Percentiles rank a stretch among this genome's conserved stretches.
phyloP scores from a whole-genome alignment of 2,113 vertebrate species.

The Lamprotornis superbus region DNA sequence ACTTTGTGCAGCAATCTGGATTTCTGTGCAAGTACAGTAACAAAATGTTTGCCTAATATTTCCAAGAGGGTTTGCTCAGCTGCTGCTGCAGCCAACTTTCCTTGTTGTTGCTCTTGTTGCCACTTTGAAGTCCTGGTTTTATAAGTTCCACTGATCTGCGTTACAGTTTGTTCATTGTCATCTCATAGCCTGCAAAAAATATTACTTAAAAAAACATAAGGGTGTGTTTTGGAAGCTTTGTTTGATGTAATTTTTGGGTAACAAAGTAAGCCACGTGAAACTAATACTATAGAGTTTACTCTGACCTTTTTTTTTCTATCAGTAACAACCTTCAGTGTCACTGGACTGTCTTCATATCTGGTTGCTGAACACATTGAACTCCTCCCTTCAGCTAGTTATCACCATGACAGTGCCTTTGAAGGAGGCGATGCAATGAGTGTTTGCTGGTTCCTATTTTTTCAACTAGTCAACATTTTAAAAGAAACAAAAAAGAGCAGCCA shows the following conservation, averaged over 20 bases:
- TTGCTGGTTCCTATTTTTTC: not conserved
- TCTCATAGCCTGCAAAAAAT: not conserved
- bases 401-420: not conserved
- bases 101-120: not conserved
- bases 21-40: not conserved
- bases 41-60: not conserved
- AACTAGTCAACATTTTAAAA: not conserved
- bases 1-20: not conserved
- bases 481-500: not conserved
- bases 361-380: not conserved
- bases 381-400: slow-evolving; percentile 22
- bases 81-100: not conserved
- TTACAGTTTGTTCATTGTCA: not conserved
- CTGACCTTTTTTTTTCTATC: not conserved
- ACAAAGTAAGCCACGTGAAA: not conserved
- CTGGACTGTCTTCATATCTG: not conserved
- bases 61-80: not conserved
- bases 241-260: not conserved
- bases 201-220: not conserved
- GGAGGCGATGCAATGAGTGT: not conserved
- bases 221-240: not conserved
- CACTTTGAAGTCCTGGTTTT: not conserved
- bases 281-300: not conserved
- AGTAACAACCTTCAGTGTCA: not conserved
- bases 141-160: not conserved